Evolutionary conservation across 2,113 vertebrate species (phyloP).

Genomic region (Morone chrysops): DNA sequence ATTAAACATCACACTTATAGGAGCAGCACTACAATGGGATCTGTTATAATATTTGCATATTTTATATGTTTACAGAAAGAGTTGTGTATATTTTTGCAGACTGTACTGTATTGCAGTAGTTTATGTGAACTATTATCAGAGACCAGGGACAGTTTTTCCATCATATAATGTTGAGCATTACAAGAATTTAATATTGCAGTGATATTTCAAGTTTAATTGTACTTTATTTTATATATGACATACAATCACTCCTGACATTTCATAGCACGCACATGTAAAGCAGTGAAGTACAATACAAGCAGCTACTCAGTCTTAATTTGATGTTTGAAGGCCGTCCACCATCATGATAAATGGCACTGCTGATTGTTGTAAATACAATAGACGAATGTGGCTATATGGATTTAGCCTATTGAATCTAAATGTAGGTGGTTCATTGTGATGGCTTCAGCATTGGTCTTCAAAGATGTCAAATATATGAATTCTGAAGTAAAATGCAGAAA

Average conservation of each 20-base stretch:
- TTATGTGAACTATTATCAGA: neutral
- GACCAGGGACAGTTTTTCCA: neutral
- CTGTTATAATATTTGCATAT: neutral
- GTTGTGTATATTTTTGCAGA: neutral
- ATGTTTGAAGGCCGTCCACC: conserved; percentile 15
- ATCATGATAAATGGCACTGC: neutral
- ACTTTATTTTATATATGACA: neutral
- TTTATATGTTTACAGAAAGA: neutral
- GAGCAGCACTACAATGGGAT: neutral
- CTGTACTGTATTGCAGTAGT: neutral
- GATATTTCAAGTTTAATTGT: conserved; percentile 14
- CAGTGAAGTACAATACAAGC: neutral
- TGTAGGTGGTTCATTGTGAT: conserved; percentile 1
- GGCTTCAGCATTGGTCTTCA: neutral
- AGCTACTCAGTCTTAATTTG: neutral
- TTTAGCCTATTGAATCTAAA: conserved; percentile 1
- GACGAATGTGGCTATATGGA: neutral
- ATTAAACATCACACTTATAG: neutral
- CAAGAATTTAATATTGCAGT: neutral
- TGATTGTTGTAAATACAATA: conserved; percentile 2
- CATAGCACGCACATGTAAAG: neutral
- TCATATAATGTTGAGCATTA: neutral
- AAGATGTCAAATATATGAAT: conserved; percentile 1
- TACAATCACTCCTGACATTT: neutral
- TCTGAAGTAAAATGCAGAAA: neutral